Evolutionary conservation across 2,888 invertebrate species (phyloP), one percentile per base, ranked within the genome.

Genomic region (Pseudococcus longispinus): DNA sequence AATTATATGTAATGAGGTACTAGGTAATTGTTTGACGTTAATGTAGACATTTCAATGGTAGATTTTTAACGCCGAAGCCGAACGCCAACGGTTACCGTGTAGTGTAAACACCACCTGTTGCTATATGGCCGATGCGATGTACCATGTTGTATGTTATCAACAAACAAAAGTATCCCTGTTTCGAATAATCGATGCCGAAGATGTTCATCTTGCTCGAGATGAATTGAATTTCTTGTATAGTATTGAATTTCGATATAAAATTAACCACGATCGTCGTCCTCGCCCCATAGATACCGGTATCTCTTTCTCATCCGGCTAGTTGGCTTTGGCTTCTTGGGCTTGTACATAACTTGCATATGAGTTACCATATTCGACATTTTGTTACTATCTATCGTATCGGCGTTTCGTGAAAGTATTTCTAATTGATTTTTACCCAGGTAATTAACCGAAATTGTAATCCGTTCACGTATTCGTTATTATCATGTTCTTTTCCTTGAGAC

Each of bases 101-200:
- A 80, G 42, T 15, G n/a, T 20, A 80, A 32, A 42, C 77, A 80
- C 42, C 77, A 80, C 77, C 77, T 80, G 77, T 80, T 80, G 77
- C 77, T 80, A 20, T 20, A 80, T 20, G 20, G 29, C 13, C n/a
- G 18, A 80, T 80, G 42, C 8, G 3, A 11, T 5, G 26, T 26
- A 18, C 37, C 37, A 37, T 32, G 5, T 5, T 5, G 9, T 37
- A 70, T 23, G 60, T 23, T 60, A 60, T 60, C 60, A 60, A 23
- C 60, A 60, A 60, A 60, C 23, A 60, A 60, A 60, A 60, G 6
- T 60, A 60, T 23, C 60, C 20, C 6, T 20, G n/a, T 23, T 23
- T 23, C 13, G 15, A 2, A 60, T 20, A 8, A 1, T 55, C 55
- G 6, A 8, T 37, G 37, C 37, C 37, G 9, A 37, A 37, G 37